phyloP scores from a whole-genome alignment of 30 jellyfish, hydroid and myxozoan genomes.

The Hydra vulgaris region DNA sequence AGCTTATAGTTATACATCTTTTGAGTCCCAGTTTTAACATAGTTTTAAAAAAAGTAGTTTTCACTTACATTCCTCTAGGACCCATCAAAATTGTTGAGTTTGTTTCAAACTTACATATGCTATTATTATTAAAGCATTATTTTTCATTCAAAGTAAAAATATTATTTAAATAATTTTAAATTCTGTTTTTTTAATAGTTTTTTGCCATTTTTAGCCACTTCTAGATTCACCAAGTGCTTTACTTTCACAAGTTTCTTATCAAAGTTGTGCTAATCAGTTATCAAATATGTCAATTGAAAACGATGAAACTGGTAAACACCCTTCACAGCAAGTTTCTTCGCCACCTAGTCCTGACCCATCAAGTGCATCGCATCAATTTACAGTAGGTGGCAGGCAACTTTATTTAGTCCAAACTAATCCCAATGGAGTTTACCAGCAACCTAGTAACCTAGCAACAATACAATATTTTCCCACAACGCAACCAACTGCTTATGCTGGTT shows the following conservation, averaged over 20 bases:
- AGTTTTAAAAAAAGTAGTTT: too few species aligned
- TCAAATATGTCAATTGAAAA: constrained; percentile 24
- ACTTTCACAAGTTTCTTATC: constrained; percentile 13
- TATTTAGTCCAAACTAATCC: constrained; percentile 8
- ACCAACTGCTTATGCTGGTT: constrained; percentile 8
- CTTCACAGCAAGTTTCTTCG: constrained; percentile 7
- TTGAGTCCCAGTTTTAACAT: too few species aligned
- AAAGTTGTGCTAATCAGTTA: constrained; percentile 18
- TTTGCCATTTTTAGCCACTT: background rate
- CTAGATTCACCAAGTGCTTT: constrained; percentile 3
- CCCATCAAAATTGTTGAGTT: too few species aligned
- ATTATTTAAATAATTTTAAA: too few species aligned
- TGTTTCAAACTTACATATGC: too few species aligned
- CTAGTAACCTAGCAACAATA: background rate
- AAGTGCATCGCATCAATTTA: background rate
- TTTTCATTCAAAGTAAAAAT: too few species aligned
- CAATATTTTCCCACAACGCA: background rate
- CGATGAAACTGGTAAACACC: constrained; percentile 27
- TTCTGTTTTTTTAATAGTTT: background rate
- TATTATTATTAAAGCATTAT: too few species aligned
- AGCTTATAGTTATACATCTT: too few species aligned
- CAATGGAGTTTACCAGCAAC: constrained; percentile 20
- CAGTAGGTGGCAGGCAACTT: constrained; percentile 6
- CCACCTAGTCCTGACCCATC: constrained; percentile 29
- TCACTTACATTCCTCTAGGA: too few species aligned